phyloP scores from a whole-genome alignment of 1,140 invertebrate species.

The Panulirus ornatus region DNA sequence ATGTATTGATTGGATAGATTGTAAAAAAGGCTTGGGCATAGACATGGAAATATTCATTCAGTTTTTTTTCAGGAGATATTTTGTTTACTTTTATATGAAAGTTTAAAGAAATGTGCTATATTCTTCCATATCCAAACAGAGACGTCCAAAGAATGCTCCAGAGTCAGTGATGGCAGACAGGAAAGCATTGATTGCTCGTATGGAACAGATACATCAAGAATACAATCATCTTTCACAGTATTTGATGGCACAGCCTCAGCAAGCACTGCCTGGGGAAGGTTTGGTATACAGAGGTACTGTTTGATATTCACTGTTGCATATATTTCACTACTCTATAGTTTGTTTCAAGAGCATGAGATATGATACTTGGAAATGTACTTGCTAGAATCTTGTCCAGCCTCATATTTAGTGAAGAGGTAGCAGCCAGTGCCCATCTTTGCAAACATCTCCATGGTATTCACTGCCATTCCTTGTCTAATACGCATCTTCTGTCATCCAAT shows the following conservation, averaged over 20 bases:
- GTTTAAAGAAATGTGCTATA: too few relatives aligned
- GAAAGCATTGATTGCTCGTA: not conserved
- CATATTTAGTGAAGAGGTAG: not conserved
- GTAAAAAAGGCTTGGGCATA: too few relatives aligned
- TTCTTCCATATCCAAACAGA: too few relatives aligned
- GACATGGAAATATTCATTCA: too few relatives aligned
- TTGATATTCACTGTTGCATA: not conserved
- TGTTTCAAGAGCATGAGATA: not conserved
- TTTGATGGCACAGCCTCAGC: not conserved
- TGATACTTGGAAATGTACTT: too few relatives aligned
- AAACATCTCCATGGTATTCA: not conserved
- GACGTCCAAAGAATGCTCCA: too few relatives aligned
- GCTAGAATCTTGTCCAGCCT: too few relatives aligned
- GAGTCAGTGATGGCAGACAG: not conserved
- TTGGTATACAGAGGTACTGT: not conserved
- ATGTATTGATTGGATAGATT: too few relatives aligned
- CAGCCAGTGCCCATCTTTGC: not conserved
- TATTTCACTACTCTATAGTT: not conserved
- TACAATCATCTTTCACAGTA: constrained; percentile 6
- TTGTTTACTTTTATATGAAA: too few relatives aligned
- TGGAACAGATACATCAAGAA: not conserved
- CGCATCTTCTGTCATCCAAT: too few relatives aligned
- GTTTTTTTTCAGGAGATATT: too few relatives aligned
- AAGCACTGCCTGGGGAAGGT: not conserved
- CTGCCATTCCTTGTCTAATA: too few relatives aligned